phyloP scores from a whole-genome alignment of 1,140 invertebrate species.

The Adoxophyes honmai region DNA sequence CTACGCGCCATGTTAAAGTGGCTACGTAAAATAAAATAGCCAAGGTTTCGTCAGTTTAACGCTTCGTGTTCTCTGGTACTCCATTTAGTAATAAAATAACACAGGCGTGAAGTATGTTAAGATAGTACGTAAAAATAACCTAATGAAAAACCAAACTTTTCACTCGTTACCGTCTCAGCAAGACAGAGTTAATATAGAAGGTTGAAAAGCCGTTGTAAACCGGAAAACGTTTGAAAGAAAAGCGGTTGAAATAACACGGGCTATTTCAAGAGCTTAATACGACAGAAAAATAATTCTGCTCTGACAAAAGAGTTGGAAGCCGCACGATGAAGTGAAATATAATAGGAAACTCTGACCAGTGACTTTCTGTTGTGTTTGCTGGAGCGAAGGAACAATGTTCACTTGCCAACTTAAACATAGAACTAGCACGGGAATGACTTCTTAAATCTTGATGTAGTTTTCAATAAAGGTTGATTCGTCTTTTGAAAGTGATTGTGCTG shows the following conservation, averaged over 20 bases:
- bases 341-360: conserved; percentile 3
- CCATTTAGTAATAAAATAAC: too few relatives aligned
- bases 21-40: too few relatives aligned
- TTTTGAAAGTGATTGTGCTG: neutral
- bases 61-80: too few relatives aligned
- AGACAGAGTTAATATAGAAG: too few relatives aligned
- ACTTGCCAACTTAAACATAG: conserved; percentile 4
- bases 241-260: neutral
- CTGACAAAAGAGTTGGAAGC: neutral
- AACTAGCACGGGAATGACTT: neutral
- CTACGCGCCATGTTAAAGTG: too few relatives aligned
- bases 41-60: too few relatives aligned
- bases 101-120: too few relatives aligned
- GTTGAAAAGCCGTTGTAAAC: too few relatives aligned
- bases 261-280: neutral
- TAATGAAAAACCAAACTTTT: too few relatives aligned
- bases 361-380: conserved; percentile 6
- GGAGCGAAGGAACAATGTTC: neutral
- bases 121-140: too few relatives aligned
- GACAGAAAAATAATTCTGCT: neutral
- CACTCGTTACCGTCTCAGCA: too few relatives aligned
- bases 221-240: neutral
- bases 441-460: neutral
- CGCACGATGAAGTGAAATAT: neutral
- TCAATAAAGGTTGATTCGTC: neutral